A percentile compares a stretch with the other conserved stretches of the same genome.
These are phyloP conservation scores for Pluvianellus socialis DNA, from an alignment of 2,113 vertebrate genomes.

Conservation along the genomic window DNA sequence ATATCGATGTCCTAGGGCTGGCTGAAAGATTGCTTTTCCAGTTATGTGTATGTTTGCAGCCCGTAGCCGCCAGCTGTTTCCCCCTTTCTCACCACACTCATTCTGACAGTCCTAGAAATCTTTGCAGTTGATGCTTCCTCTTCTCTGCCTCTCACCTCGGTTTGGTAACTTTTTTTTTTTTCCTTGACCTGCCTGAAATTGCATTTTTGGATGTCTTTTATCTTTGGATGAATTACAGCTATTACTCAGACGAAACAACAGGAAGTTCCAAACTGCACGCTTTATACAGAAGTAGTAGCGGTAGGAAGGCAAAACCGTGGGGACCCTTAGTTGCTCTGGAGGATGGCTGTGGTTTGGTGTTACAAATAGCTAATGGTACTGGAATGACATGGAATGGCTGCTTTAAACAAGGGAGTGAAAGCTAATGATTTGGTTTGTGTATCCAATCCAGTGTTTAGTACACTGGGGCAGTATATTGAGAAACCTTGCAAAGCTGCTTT, in stretches of 20 bases:
- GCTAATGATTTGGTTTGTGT: background rate
- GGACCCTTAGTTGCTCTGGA: background rate
- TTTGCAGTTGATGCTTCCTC: background rate
- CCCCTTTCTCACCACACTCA: background rate
- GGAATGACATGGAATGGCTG: background rate
- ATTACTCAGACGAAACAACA: background rate
- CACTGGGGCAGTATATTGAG: background rate
- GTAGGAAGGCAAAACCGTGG: background rate
- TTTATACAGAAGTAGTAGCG: background rate
- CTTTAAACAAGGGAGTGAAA: background rate
- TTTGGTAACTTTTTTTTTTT: background rate
- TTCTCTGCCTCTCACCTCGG: background rate
- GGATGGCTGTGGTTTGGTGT: background rate
- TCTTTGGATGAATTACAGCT: background rate
- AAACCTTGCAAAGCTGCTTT: background rate
- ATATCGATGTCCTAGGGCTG: background rate
- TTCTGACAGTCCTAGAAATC: background rate
- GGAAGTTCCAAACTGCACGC: background rate
- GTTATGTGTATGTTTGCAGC: background rate
- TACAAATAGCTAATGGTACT: background rate
- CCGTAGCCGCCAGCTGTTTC: background rate
- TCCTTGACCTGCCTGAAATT: background rate
- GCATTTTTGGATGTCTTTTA: background rate
- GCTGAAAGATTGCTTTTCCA: background rate
- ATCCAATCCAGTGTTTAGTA: background rate